Percentiles rank a stretch among this genome's conserved stretches.
Conservation (phyloP, 2,888 invertebrate genomes). For the Cheilosia variabilis region DNA sequence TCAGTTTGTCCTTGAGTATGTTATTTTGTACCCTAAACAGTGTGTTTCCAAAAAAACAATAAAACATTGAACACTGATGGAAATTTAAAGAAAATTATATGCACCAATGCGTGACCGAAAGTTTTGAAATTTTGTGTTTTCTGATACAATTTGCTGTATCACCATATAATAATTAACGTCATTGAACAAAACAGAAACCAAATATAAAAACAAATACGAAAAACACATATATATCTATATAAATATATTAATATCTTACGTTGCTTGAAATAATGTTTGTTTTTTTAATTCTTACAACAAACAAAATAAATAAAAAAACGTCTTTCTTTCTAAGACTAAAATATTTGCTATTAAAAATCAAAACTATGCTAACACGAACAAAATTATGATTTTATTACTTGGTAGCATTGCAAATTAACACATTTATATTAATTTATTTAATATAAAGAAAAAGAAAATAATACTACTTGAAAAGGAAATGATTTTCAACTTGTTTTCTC, state of each 20-base stretch:
- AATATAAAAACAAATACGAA: slow-evolving; percentile 63
- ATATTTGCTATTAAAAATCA: slow-evolving; percentile 66
- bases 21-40: slow-evolving; percentile 27
- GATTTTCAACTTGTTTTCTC: slow-evolving; percentile 50
- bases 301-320: slow-evolving; percentile 57
- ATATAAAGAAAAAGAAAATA: slow-evolving; percentile 31
- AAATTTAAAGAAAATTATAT: slow-evolving; percentile 39
- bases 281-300: slow-evolving; percentile 65
- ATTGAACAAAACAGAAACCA: slow-evolving; percentile 50
- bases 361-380: slow-evolving; percentile 73
- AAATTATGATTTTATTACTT: slow-evolving; percentile 47
- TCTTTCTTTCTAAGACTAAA: slow-evolving; percentile 59
- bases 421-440: slow-evolving; percentile 66
- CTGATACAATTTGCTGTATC: slow-evolving; percentile 6
- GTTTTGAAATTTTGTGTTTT: slow-evolving; percentile 47
- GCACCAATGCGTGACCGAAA: slow-evolving; percentile 75
- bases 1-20: slow-evolving; percentile 42
- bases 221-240: slow-evolving; percentile 59
- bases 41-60: slow-evolving; percentile 40
- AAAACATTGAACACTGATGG: slow-evolving; percentile 54
- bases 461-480: slow-evolving; percentile 61
- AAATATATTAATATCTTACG: slow-evolving; percentile 75
- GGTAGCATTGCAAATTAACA: slow-evolving; percentile 73
- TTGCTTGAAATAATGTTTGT: slow-evolving; percentile 68
- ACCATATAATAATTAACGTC: slow-evolving; percentile 62